Percentiles rank a stretch among this genome's conserved stretches.
phyloP scores from a whole-genome alignment of 64 coral and sea anemone genomes.

The Montipora sp. region DNA sequence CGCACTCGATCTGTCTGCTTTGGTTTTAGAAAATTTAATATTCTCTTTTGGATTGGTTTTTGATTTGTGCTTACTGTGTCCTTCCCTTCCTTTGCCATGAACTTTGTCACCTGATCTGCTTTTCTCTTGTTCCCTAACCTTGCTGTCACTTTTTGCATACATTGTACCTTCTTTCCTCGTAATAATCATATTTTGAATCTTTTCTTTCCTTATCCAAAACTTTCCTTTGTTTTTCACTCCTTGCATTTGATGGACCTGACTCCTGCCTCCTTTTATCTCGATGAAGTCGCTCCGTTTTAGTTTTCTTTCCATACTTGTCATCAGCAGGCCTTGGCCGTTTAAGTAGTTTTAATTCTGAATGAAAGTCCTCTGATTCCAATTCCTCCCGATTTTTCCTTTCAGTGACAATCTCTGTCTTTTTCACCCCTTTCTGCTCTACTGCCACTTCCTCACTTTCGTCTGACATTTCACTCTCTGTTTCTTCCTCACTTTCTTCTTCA shows the following conservation, averaged over 20 bases:
- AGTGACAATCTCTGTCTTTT: conserved; percentile 32
- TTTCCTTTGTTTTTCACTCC: conserved; percentile 2
- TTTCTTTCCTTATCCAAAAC: not conserved
- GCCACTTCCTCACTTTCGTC: conserved; percentile 69
- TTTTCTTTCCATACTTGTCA: conserved; percentile 35
- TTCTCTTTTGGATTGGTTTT: conserved; percentile 16
- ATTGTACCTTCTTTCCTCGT: not conserved
- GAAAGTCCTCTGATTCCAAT: conserved; percentile 36
- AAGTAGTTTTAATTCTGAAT: conserved; percentile 32
- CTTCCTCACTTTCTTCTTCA: conserved; percentile 55
- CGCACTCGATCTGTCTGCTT: conserved; percentile 29
- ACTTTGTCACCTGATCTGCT: conserved; percentile 9
- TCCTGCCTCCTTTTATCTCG: conserved; percentile 13
- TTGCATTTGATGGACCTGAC: not conserved
- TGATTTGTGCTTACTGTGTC: conserved; percentile 27
- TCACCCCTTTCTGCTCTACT: conserved; percentile 23
- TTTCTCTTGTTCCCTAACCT: not conserved
- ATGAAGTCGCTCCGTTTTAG: conserved; percentile 3
- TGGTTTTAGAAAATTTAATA: conserved; percentile 31
- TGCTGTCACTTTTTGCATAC: not conserved
- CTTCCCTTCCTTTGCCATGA: conserved; percentile 43
- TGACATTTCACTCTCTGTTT: conserved; percentile 70
- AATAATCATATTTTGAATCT: conserved; percentile 2
- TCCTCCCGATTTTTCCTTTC: conserved; percentile 60
- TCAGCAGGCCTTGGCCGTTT: conserved; percentile 20